Evolutionary conservation across 2,888 invertebrate genomes (phyloP).

Genomic region (Hartigia nigra): DNA sequence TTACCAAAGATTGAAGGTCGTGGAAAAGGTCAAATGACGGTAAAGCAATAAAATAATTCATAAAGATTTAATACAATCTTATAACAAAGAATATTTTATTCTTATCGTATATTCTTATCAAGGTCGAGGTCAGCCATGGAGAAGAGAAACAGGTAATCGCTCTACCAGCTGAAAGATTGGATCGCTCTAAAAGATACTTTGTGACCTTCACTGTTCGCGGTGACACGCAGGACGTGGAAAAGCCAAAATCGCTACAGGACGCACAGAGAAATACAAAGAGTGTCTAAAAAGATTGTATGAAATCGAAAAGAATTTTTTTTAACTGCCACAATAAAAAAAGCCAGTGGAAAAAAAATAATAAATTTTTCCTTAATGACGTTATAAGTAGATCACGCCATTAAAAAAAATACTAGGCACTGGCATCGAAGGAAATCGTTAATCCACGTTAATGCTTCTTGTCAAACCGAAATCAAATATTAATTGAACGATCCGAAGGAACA

Average conservation of each 20-base stretch:
- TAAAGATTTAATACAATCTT: background rate
- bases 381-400: background rate
- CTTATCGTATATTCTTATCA: background rate
- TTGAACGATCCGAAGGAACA: too few species aligned
- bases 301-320: too few species aligned
- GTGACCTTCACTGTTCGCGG: slow-evolving; percentile 93
- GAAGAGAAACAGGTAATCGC: slow-evolving; percentile 88
- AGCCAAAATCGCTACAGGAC: slow-evolving; percentile 39
- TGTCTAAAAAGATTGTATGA: slow-evolving; percentile 33
- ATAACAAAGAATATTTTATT: background rate
- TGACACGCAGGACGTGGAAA: slow-evolving; percentile 71
- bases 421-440: too few species aligned
- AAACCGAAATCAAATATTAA: too few species aligned
- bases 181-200: slow-evolving; percentile 90
- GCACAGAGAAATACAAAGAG: slow-evolving; percentile 56
- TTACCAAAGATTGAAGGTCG: slow-evolving; percentile 63
- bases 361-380: background rate
- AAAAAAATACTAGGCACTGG: too few species aligned
- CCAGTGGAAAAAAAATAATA: background rate
- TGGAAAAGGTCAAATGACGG: slow-evolving; percentile 63
- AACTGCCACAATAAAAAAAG: background rate
- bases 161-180: slow-evolving; percentile 86
- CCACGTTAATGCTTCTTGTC: too few species aligned
- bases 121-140: slow-evolving; percentile 85
- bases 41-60: slow-evolving; percentile 30